Conservation (phyloP, 2,113 vertebrate species). For the Ctenodactylus gundi region DNA sequence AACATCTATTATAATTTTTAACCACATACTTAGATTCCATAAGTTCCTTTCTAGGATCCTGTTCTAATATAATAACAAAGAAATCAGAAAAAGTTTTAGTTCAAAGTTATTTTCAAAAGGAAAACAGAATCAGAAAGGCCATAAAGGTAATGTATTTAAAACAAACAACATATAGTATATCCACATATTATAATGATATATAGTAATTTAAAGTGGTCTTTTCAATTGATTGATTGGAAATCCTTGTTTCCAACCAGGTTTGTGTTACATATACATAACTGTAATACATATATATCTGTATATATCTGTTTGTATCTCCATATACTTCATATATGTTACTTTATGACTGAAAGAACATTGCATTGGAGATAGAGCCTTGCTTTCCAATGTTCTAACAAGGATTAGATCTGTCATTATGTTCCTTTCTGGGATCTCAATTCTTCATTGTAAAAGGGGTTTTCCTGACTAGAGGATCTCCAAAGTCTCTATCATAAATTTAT, state of each 20-base stretch:
- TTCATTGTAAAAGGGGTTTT: neutral
- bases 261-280: neutral
- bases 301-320: neutral
- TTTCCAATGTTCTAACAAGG: neutral
- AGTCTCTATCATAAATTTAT: neutral
- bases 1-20: neutral
- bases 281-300: neutral
- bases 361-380: neutral
- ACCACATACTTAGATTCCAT: neutral
- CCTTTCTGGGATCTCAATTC: neutral
- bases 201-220: neutral
- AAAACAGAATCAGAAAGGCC: conserved; percentile 8
- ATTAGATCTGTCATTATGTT: neutral
- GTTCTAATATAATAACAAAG: conserved; percentile 6
- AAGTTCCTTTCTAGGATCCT: conserved; percentile 7
- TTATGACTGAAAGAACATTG: neutral
- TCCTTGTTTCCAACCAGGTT: neutral
- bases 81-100: neutral
- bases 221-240: neutral
- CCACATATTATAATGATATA: neutral
- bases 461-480: neutral
- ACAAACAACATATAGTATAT: neutral
- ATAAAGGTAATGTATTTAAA: conserved; percentile 27
- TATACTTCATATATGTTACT: neutral
- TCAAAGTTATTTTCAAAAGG: neutral